phyloP scores from a whole-genome alignment of 2,113 vertebrate species.

The Prunella himalayana region DNA sequence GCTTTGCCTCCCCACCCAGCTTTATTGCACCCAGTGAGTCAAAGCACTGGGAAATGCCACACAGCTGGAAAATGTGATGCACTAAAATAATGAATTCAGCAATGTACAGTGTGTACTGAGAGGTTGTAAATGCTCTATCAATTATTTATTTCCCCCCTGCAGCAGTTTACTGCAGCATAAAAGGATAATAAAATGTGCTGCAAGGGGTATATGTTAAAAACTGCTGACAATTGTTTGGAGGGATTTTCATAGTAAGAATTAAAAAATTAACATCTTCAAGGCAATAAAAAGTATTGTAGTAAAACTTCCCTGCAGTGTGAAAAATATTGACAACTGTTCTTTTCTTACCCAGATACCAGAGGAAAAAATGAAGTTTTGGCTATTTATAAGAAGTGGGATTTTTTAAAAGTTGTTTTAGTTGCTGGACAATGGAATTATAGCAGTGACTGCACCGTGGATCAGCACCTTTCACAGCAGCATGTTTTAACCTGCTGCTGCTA shows the following conservation, averaged over 20 bases:
- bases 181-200: not conserved
- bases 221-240: not conserved
- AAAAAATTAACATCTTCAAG: not conserved
- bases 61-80: not conserved
- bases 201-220: not conserved
- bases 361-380: not conserved
- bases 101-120: not conserved
- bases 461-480: not conserved
- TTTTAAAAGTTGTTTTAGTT: not conserved
- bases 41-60: not conserved
- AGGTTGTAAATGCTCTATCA: not conserved
- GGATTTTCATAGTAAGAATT: not conserved
- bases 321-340: not conserved
- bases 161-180: not conserved
- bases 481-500: not conserved
- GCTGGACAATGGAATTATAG: not conserved
- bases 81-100: not conserved
- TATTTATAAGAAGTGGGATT: not conserved
- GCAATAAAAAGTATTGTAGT: not conserved
- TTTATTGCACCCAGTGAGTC: not conserved
- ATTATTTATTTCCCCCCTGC: not conserved
- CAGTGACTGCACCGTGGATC: not conserved
- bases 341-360: not conserved
- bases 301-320: not conserved
- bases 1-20: not conserved